phyloP scores from a whole-genome alignment of 2,113 vertebrate species.

The Osmerus eperlanus region DNA sequence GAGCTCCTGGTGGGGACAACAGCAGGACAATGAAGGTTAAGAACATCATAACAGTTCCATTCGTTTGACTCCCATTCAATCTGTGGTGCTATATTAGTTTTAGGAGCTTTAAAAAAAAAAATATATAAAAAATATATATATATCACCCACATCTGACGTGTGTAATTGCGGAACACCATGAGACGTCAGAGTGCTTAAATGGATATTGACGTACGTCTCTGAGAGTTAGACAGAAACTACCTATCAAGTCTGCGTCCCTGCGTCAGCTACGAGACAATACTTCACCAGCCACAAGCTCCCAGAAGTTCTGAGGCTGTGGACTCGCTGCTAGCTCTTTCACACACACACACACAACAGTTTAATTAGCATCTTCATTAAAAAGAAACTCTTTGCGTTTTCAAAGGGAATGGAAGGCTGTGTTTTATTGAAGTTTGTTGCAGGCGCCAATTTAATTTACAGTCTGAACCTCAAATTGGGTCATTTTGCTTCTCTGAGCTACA shows the following conservation, averaged over 20 bases:
- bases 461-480: conserved; percentile 74
- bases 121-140: too few relatives aligned
- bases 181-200: too few relatives aligned
- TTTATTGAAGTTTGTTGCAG: conserved; percentile 70
- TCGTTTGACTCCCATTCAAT: too few relatives aligned
- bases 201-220: too few relatives aligned
- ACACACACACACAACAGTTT: conserved; percentile 45
- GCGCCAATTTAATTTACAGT: conserved; percentile 75
- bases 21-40: neutral
- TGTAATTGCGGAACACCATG: too few relatives aligned
- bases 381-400: conserved; percentile 61
- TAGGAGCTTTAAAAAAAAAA: too few relatives aligned
- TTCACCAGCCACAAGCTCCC: conserved; percentile 32
- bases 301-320: conserved; percentile 23
- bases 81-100: too few relatives aligned
- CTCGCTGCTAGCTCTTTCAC: conserved; percentile 7
- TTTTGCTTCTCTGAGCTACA: conserved; percentile 59
- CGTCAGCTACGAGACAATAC: conserved; percentile 27
- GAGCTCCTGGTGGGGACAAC: conserved; percentile 71
- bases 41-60: too few relatives aligned
- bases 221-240: too few relatives aligned
- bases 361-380: conserved; percentile 68
- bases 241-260: conserved; percentile 11
- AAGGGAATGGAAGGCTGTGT: conserved; percentile 52
- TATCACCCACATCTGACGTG: too few relatives aligned